Conservation (phyloP, 2,888 invertebrate species). For the Rhingia campestris region DNA sequence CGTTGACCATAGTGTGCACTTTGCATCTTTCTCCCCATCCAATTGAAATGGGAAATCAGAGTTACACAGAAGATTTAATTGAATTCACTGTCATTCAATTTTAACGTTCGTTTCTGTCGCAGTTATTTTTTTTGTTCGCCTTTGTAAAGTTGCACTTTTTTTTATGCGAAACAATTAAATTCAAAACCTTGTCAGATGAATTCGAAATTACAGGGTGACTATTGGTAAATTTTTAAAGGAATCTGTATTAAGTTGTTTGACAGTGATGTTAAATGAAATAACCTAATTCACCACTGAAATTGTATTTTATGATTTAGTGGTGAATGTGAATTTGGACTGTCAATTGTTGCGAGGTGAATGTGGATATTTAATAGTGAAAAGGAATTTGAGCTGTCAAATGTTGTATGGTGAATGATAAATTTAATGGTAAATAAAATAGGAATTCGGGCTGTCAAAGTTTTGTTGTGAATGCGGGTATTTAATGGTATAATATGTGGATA, state of each 20-base stretch:
- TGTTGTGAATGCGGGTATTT: too few species aligned
- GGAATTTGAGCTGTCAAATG: too few species aligned
- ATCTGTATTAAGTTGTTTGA: neutral
- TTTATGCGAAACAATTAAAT: slow-evolving; percentile 9
- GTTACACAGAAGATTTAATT: slow-evolving; percentile 57
- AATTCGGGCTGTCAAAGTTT: too few species aligned
- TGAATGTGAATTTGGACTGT: too few species aligned
- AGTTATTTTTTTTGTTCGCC: neutral
- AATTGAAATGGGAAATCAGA: slow-evolving; percentile 49
- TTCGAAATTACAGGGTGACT: slow-evolving; percentile 15
- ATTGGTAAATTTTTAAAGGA: neutral
- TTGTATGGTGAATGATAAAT: too few species aligned
- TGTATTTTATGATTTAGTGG: too few species aligned
- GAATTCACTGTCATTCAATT: slow-evolving; percentile 66
- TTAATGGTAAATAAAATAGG: too few species aligned
- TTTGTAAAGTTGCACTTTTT: neutral
- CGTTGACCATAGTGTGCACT: slow-evolving; percentile 54
- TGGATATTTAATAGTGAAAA: too few species aligned
- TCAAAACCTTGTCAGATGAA: slow-evolving; percentile 15
- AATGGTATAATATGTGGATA: too few species aligned
- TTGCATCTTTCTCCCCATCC: slow-evolving; percentile 38
- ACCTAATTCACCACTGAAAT: too few species aligned
- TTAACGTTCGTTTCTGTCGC: slow-evolving; percentile 28
- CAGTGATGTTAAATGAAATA: neutral
- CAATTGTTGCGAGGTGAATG: too few species aligned